These are phyloP conservation scores for Thamnophis sirtalis DNA, from an alignment of 2,113 vertebrate species.

Conservation along the genomic window DNA sequence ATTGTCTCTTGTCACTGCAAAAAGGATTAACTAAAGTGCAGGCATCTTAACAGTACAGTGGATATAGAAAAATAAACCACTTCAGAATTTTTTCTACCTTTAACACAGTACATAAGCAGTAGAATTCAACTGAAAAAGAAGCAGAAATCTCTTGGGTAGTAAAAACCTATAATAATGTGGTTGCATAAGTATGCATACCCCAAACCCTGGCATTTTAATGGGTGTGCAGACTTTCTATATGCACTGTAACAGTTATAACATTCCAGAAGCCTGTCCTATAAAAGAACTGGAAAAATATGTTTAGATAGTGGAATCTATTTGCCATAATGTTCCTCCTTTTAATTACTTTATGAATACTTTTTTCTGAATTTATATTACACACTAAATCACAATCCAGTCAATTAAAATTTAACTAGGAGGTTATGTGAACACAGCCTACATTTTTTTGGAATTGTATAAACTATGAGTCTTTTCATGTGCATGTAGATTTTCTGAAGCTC, in stretches of 20 bases:
- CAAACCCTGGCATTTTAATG: neutral
- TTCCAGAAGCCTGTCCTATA: neutral
- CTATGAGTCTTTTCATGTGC: neutral
- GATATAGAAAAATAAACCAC: neutral
- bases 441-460: neutral
- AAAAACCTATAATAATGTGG: neutral
- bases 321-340: neutral
- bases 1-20: neutral
- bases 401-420: neutral
- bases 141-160: neutral
- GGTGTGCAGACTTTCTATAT: neutral
- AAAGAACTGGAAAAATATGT: neutral
- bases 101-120: neutral
- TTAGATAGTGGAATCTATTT: neutral
- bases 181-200: neutral
- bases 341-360: neutral
- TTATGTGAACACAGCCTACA: neutral
- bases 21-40: neutral
- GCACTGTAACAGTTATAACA: neutral
- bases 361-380: neutral
- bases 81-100: neutral
- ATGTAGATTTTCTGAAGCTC: slow-evolving; percentile 80
- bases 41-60: neutral
- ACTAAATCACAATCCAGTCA: neutral
- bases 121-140: neutral